Evolutionary conservation across 2,113 vertebrate genomes (phyloP).

Genomic region (Vicugna pacos): DNA sequence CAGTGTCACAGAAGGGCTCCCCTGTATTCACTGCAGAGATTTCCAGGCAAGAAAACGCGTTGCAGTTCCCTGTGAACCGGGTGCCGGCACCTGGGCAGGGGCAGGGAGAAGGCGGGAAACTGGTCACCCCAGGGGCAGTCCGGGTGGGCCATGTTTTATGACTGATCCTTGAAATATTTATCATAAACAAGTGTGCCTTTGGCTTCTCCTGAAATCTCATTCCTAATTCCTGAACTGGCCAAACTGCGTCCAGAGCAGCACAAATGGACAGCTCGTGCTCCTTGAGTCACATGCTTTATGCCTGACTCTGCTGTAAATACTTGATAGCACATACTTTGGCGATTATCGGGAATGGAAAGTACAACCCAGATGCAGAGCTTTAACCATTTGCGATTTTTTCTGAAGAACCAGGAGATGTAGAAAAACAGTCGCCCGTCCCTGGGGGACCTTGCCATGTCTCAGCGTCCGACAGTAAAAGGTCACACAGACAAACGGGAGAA

Average conservation of each 20-base stretch:
- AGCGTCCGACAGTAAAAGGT: neutral
- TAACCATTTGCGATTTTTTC: neutral
- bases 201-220: constrained; percentile 5
- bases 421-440: neutral
- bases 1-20: neutral
- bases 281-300: neutral
- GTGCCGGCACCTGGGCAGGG: neutral
- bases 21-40: neutral
- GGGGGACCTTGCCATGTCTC: neutral
- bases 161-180: constrained; percentile 28
- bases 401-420: neutral
- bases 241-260: neutral
- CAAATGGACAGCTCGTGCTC: neutral
- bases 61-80: neutral
- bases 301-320: neutral
- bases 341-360: neutral
- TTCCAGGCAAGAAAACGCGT: neutral
- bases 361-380: neutral
- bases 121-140: neutral
- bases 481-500: neutral
- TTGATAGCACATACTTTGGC: neutral
- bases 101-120: neutral
- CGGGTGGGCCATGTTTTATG: neutral
- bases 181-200: neutral
- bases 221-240: neutral